Evolutionary conservation across 2,113 vertebrate species (phyloP), one percentile per base, ranked within the genome.

Genomic region (Bujurquina vittata): DNA sequence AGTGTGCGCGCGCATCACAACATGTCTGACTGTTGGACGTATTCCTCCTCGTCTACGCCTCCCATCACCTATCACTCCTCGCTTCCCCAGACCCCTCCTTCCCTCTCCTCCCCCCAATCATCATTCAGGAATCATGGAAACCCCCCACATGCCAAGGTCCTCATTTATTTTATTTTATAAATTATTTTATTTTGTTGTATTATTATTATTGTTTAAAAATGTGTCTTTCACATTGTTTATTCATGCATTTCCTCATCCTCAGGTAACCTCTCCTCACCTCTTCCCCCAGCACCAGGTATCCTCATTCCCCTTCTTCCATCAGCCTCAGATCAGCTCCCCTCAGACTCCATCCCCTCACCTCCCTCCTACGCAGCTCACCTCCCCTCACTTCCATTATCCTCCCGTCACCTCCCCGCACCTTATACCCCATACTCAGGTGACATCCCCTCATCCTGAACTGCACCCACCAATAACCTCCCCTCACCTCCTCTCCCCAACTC

Each of bases 11-110:
- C 14, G 57, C 15, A 10, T 59, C 56, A 82, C 59, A 75, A 69
- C 81, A 88, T 86, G 87, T 80, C 87, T 69, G 84, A 90, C 75
- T 10, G 60, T 23, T 86, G 86, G 84, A n/a, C 76, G 1, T 84
- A 37, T 40, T 37, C 69, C 20, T 55, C 75, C 3, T 75, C 74
- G 4, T 72, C 69, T 57, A 22, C 77, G 20, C 76, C 65, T 74
- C 57, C 83, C 60, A 59, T 78, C 10, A 33, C 58, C 12, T 75
- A 83, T 35, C 85, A 73, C 49, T 75, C 79, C 49, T 46, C 69
- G 40, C 61, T 67, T 29, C 29, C 79, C 10, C 75, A 80, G 43
- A 22, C 85, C 1, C 15, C 69, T 22, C 60, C 84, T 58, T 57
- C 79, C 9, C 49, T 84, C 31, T 20, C 31, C 54, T 84, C 67